phyloP scores from a whole-genome alignment of 2,113 vertebrate genomes.

The Amphiprion percula region DNA sequence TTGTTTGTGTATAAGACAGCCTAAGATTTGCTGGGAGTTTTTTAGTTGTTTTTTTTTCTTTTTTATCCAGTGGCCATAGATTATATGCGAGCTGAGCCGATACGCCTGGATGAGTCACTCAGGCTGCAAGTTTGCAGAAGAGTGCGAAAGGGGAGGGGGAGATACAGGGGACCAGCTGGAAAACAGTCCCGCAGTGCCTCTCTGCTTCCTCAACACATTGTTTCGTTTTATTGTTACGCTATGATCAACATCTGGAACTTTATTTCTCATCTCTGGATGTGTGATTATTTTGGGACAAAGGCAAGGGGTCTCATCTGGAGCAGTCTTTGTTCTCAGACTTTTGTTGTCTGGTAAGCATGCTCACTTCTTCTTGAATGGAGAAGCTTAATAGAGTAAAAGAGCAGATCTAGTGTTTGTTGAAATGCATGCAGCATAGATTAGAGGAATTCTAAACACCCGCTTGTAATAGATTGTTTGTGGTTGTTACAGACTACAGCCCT shows the following conservation, averaged over 20 bases:
- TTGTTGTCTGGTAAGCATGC: slow-evolving; percentile 29
- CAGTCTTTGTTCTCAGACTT: slow-evolving; percentile 28
- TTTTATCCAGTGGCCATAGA: slow-evolving; percentile 54
- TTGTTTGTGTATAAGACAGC: slow-evolving; percentile 31
- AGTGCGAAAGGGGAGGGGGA: slow-evolving; percentile 71
- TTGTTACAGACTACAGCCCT: slow-evolving; percentile 37
- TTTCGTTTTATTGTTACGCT: slow-evolving; percentile 32
- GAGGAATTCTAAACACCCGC: slow-evolving; percentile 21
- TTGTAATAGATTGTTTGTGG: slow-evolving; percentile 53
- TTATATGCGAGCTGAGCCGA: slow-evolving; percentile 75
- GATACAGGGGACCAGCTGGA: slow-evolving; percentile 60
- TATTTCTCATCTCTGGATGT: slow-evolving; percentile 15
- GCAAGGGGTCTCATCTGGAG: slow-evolving; percentile 20
- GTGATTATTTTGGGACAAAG: slow-evolving; percentile 2
- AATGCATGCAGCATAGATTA: slow-evolving; percentile 14
- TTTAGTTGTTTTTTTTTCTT: not conserved
- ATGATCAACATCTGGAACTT: slow-evolving; percentile 38
- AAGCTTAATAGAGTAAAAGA: not conserved
- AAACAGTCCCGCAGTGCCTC: slow-evolving; percentile 75
- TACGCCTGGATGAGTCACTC: slow-evolving; percentile 86
- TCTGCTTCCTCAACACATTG: slow-evolving; percentile 47
- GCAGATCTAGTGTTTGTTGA: slow-evolving; percentile 17
- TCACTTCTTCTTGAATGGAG: not conserved
- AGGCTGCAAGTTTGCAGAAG: slow-evolving; percentile 86
- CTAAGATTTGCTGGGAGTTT: slow-evolving; percentile 44